phyloP scores from a whole-genome alignment of 2,797 vertebrate genomes.

The Trichosurus vulpecula region DNA sequence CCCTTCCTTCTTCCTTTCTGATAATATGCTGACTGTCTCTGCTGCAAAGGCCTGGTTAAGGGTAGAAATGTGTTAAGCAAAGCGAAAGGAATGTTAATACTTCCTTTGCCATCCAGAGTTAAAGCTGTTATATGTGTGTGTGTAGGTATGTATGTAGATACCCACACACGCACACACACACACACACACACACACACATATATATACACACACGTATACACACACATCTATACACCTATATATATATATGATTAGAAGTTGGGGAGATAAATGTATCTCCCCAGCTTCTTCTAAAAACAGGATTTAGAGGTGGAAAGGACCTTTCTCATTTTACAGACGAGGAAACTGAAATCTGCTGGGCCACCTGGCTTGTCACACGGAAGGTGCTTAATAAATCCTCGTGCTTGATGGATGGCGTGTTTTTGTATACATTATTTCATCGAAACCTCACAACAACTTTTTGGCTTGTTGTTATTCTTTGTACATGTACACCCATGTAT shows the following conservation, averaged over 20 bases:
- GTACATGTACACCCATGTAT: not conserved
- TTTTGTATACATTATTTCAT: not conserved
- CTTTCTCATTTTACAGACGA: not conserved
- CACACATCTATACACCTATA: not conserved
- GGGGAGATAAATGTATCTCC: not conserved
- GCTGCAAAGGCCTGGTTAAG: constrained; percentile 8
- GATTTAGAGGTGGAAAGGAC: not conserved
- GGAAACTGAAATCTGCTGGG: too few relatives aligned
- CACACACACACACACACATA: too few relatives aligned
- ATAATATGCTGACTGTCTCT: not conserved
- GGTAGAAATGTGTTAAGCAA: constrained; percentile 27
- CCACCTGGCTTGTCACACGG: not conserved
- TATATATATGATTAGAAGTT: not conserved
- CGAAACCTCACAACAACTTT: not conserved
- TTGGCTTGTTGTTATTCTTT: not conserved
- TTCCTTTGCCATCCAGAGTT: constrained; percentile 55
- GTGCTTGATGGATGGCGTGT: not conserved
- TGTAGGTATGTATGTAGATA: rapidly evolving
- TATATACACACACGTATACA: too few relatives aligned
- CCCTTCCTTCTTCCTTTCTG: not conserved
- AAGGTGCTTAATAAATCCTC: not conserved
- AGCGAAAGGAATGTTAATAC: constrained; percentile 50
- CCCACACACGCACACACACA: too few relatives aligned
- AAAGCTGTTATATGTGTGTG: not conserved
- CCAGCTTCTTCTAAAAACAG: not conserved